A percentile compares a stretch with the other conserved stretches of the same genome.
Evolutionary conservation across 2,888 invertebrate genomes (phyloP).

Genomic region (Sturmia bella): DNA sequence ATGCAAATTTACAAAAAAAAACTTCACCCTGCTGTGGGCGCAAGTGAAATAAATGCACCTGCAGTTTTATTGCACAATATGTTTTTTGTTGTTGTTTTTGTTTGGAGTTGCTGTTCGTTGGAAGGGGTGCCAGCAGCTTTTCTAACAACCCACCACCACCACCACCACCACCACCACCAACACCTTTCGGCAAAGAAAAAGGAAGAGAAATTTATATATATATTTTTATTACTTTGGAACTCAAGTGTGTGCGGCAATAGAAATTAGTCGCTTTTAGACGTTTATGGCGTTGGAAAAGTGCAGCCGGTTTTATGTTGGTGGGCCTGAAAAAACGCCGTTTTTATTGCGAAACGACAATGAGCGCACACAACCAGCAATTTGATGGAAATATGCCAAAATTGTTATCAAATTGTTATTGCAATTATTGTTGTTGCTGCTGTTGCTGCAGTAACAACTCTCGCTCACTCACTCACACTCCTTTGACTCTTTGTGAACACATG

Average conservation of each 20-base stretch:
- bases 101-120: not conserved
- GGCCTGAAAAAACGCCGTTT: constrained; percentile 32
- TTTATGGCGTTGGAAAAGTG: constrained; percentile 40
- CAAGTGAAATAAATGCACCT: constrained; percentile 59
- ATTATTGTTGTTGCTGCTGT: not conserved
- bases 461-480: not conserved
- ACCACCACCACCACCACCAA: no score
- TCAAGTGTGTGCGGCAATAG: constrained; percentile 39
- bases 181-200: no score
- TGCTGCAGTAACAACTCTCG: not conserved
- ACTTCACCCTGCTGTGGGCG: not conserved
- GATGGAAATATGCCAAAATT: constrained; percentile 77
- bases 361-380: constrained; percentile 41
- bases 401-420: constrained; percentile 44
- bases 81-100: not conserved
- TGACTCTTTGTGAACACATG: constrained; percentile 2
- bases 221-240: constrained; percentile 11
- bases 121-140: constrained; percentile 51
- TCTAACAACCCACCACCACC: constrained; percentile 36
- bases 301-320: constrained; percentile 49
- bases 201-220: constrained; percentile 1
- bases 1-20: constrained; percentile 33
- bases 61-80: constrained; percentile 55
- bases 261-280: constrained; percentile 6
- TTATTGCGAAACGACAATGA: constrained; percentile 23